phyloP scores from a whole-genome alignment of 30 jellyfish, hydroid and myxozoan species.

The Nemopilema nomurai region DNA sequence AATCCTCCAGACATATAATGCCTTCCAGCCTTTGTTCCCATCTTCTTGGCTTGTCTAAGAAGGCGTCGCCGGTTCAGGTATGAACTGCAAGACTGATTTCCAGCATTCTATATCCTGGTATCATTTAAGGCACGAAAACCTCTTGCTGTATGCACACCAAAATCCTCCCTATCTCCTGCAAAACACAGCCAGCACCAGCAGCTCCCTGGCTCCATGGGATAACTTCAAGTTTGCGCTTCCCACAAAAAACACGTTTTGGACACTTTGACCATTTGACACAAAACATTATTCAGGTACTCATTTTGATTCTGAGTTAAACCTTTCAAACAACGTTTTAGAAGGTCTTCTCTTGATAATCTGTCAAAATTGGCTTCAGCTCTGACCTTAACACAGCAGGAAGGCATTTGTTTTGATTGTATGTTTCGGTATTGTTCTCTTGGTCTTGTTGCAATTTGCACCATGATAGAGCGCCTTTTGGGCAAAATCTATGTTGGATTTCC shows the following conservation, averaged over 20 bases:
- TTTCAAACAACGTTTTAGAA: constrained; percentile 41
- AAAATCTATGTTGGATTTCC: constrained; percentile 32
- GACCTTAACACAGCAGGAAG: constrained; percentile 42
- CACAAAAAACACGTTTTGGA: constrained; percentile 28
- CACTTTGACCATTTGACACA: constrained; percentile 65
- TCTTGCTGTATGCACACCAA: not conserved
- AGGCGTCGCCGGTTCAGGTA: not conserved
- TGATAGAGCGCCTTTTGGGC: constrained; percentile 25
- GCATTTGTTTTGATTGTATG: constrained; percentile 3
- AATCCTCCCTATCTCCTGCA: not conserved
- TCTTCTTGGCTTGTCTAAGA: not conserved
- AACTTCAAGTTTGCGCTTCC: constrained; percentile 15
- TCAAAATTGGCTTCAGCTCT: constrained; percentile 41
- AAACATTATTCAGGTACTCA: constrained; percentile 41
- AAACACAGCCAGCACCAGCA: not conserved
- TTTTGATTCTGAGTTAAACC: constrained; percentile 59
- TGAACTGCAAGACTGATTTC: not conserved
- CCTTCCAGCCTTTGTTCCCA: not conserved
- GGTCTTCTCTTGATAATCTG: constrained; percentile 25
- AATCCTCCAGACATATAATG: not conserved
- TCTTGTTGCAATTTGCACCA: constrained; percentile 50
- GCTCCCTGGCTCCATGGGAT: constrained; percentile 10
- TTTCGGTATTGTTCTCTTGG: not conserved
- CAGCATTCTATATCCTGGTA: not conserved
- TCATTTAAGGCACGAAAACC: not conserved